These are phyloP conservation scores for Microplitis manilae DNA, from an alignment of 2,888 invertebrate genomes.

Conservation along the genomic window DNA sequence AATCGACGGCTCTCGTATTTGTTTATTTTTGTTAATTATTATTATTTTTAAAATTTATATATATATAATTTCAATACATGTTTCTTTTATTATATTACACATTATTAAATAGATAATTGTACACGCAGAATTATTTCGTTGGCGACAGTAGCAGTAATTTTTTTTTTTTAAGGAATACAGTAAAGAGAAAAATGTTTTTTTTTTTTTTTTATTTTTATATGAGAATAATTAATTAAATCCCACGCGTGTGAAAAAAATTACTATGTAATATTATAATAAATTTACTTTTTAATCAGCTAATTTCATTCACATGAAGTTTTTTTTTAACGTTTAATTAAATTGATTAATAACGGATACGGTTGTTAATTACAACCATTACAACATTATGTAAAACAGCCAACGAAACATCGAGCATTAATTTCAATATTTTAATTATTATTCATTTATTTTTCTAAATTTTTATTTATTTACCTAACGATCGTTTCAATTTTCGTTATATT, in stretches of 20 bases:
- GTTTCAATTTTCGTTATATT: constrained; percentile 27
- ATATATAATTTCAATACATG: constrained; percentile 41
- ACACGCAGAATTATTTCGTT: constrained; percentile 13
- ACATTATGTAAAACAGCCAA: constrained; percentile 67
- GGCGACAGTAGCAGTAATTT: constrained; percentile 46
- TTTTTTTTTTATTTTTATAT: constrained; percentile 24
- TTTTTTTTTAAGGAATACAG: constrained; percentile 6
- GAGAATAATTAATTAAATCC: constrained; percentile 39
- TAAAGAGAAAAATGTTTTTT: constrained; percentile 8
- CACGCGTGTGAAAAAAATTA: constrained; percentile 38
- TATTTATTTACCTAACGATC: constrained; percentile 24
- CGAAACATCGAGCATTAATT: constrained; percentile 68
- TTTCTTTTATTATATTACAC: constrained; percentile 37
- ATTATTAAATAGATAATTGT: constrained; percentile 44
- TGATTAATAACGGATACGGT: constrained; percentile 51
- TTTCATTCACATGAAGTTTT: constrained; percentile 8
- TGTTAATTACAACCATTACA: constrained; percentile 58
- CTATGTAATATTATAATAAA: constrained; percentile 39
- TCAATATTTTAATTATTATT: constrained; percentile 45
- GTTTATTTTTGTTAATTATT: background rate
- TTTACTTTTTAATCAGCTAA: constrained; percentile 34
- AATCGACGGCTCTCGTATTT: constrained; percentile 22
- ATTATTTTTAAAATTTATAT: constrained; percentile 44
- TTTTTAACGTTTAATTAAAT: constrained; percentile 46
- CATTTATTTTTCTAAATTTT: constrained; percentile 22